These are phyloP conservation scores for Delichon dasypus DNA, from an alignment of 2,797 vertebrate species.

Conservation along the genomic window DNA sequence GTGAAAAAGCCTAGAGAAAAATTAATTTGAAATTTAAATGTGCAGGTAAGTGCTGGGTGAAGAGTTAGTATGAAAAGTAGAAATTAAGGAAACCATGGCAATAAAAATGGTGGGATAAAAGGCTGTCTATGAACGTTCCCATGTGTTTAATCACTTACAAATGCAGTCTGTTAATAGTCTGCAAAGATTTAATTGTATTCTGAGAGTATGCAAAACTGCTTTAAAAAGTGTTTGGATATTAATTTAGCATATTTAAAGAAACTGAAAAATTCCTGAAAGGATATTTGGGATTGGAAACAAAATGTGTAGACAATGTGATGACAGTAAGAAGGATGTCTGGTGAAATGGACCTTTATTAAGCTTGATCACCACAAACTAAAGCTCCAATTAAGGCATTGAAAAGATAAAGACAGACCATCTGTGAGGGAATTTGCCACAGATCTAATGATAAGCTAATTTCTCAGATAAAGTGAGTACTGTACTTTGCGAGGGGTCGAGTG, in stretches of 20 bases:
- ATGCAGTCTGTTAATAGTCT: background rate
- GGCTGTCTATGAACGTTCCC: background rate
- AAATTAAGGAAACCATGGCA: background rate
- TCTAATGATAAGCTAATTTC: constrained; percentile 46
- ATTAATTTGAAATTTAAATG: background rate
- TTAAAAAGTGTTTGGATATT: background rate
- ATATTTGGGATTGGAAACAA: background rate
- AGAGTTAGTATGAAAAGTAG: background rate
- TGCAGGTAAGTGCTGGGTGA: background rate
- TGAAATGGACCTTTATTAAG: constrained; percentile 41
- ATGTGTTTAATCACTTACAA: background rate
- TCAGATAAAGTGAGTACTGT: background rate
- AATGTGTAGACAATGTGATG: background rate
- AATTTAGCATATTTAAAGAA: background rate
- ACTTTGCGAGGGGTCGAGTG: background rate
- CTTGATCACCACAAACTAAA: constrained; percentile 32
- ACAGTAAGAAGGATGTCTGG: background rate
- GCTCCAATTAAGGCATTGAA: constrained; percentile 59
- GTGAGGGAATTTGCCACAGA: constrained; percentile 46
- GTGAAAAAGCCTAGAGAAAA: background rate
- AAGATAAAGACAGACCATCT: constrained; percentile 65
- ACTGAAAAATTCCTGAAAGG: background rate
- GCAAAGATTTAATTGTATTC: background rate
- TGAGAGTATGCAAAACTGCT: background rate
- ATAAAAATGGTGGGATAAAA: background rate